Conservation (phyloP, 2,797 vertebrate species). For the Lateolabrax maculatus region DNA sequence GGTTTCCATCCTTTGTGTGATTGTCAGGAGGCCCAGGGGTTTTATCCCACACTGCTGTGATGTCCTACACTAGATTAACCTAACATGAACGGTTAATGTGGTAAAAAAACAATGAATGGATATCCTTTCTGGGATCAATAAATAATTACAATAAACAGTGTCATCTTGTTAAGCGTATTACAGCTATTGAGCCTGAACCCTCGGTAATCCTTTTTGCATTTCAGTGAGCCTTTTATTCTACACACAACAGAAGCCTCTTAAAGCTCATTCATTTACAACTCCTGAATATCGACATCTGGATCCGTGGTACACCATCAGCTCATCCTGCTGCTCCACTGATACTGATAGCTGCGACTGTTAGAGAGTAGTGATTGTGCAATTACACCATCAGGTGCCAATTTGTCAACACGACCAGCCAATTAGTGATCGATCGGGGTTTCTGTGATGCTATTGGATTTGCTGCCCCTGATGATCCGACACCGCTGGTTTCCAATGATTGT, state of each 20-base stretch:
- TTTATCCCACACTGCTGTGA: background rate
- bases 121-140: slow-evolving; percentile 5
- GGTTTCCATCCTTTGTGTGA: background rate
- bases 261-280: background rate
- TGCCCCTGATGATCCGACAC: background rate
- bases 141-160: slow-evolving; percentile 5
- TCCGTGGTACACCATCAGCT: background rate
- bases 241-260: background rate
- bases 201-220: slow-evolving; percentile 1
- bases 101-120: background rate
- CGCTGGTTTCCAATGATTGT: slow-evolving; percentile 17
- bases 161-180: slow-evolving; percentile 7
- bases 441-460: background rate
- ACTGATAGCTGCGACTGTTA: background rate
- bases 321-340: slow-evolving; percentile 5
- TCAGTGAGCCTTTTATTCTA: background rate
- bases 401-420: slow-evolving; percentile 21
- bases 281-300: background rate
- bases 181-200: slow-evolving; percentile 4
- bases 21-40: background rate
- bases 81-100: background rate
- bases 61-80: background rate
- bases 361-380: slow-evolving; percentile 1
- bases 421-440: slow-evolving; percentile 18
- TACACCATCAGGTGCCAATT: slow-evolving; percentile 12